phyloP scores from a whole-genome alignment of 1,140 invertebrate species.

The Polypedilum pembai region DNA sequence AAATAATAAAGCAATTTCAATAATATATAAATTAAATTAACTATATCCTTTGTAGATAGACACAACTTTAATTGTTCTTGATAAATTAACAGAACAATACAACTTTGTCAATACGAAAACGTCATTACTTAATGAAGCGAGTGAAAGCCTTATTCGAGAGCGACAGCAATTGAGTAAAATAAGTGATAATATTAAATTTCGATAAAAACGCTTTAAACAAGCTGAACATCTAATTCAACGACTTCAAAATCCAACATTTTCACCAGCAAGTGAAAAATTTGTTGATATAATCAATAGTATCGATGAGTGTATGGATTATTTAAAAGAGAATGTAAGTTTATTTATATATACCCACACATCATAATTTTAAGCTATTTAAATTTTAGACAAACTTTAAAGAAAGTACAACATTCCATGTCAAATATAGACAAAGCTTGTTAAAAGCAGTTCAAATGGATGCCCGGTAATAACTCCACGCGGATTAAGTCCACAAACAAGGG shows the following conservation, averaged over 20 bases:
- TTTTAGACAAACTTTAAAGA: conserved; percentile 63
- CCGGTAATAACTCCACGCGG: too few species aligned
- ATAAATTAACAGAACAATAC: conserved; percentile 67
- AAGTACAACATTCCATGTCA: conserved; percentile 58
- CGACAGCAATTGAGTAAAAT: conserved; percentile 73
- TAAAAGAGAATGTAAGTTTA: conserved; percentile 67
- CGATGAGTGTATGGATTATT: conserved; percentile 79
- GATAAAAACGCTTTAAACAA: conserved; percentile 78
- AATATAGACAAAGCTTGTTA: conserved; percentile 71
- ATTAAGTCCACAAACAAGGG: too few species aligned
- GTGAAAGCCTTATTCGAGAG: conserved; percentile 80
- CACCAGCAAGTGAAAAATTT: conserved; percentile 75
- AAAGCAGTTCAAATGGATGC: conserved; percentile 68
- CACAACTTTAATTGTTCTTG: conserved; percentile 60
- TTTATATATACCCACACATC: conserved; percentile 28
- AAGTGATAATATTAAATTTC: conserved; percentile 69
- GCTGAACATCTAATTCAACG: conserved; percentile 72
- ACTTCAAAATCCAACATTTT: conserved; percentile 67
- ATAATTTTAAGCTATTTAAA: conserved; percentile 31
- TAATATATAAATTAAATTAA: neutral
- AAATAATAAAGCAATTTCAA: too few species aligned
- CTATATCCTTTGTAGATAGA: conserved; percentile 59
- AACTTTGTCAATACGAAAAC: conserved; percentile 82
- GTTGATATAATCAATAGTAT: conserved; percentile 73
- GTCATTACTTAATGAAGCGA: conserved; percentile 78